A percentile compares a stretch with the other conserved stretches of the same genome.
These are phyloP conservation scores for Pangasianodon gigas DNA, from an alignment of 2,113 vertebrate genomes.

Conservation along the genomic window DNA sequence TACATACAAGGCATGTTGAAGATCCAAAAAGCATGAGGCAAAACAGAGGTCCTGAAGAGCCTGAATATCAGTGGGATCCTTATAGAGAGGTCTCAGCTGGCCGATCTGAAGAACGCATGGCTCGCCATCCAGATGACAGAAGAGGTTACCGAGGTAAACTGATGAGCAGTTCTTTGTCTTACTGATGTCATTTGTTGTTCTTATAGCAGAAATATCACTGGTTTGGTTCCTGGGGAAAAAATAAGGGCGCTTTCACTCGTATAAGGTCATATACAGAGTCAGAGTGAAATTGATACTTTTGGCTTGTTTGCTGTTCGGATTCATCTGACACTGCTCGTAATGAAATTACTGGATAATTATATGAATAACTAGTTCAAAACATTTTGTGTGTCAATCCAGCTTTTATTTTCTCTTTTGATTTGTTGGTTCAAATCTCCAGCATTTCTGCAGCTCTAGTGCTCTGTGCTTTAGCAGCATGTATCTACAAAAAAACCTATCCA, in stretches of 20 bases:
- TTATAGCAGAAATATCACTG: background rate
- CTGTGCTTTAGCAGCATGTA: background rate
- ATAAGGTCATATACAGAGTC: background rate
- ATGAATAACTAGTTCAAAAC: background rate
- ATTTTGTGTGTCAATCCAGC: background rate
- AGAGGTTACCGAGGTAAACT: constrained; percentile 43
- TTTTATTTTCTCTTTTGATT: background rate
- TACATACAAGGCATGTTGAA: background rate
- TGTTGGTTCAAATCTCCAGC: background rate
- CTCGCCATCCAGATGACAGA: constrained; percentile 24
- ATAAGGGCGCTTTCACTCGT: background rate
- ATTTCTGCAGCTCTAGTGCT: background rate
- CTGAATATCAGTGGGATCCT: constrained; percentile 32
- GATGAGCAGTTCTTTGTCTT: background rate
- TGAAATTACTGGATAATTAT: background rate
- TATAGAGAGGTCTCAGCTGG: constrained; percentile 34
- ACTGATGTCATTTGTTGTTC: background rate
- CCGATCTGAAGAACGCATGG: constrained; percentile 40
- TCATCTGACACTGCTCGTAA: background rate
- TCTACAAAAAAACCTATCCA: background rate
- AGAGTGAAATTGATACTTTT: background rate
- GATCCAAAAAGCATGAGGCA: constrained; percentile 13
- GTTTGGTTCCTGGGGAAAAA: background rate
- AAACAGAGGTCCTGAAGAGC: background rate
- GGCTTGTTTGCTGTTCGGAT: background rate